Percentiles rank a stretch among this genome's conserved stretches.
These are phyloP conservation scores for Aelia acuminata DNA, from an alignment of 2,888 invertebrate species.

Conservation along the genomic window DNA sequence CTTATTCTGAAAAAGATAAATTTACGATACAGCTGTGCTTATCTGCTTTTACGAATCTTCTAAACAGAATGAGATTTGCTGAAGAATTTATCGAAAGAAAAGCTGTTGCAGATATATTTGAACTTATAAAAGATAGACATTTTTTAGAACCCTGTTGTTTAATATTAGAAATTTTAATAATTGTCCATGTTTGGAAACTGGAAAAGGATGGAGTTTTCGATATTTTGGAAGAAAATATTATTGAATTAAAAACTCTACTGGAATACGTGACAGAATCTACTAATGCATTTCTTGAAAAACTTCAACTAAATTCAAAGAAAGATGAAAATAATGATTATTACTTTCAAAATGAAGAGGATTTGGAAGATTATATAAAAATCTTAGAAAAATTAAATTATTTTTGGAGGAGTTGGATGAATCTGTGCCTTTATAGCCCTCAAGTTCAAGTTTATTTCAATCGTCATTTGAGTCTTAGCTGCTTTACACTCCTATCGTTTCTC, in stretches of 20 bases:
- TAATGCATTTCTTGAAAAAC: slow-evolving; percentile 62
- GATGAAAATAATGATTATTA: slow-evolving; percentile 58
- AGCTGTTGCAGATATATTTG: slow-evolving; percentile 74
- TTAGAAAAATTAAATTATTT: slow-evolving; percentile 71
- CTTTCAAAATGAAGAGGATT: slow-evolving; percentile 67
- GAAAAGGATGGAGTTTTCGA: slow-evolving; percentile 53
- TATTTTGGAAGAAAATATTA: slow-evolving; percentile 56
- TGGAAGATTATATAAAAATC: slow-evolving; percentile 68
- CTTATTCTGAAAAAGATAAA: slow-evolving; percentile 72
- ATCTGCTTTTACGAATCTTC: slow-evolving; percentile 74
- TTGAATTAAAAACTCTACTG: slow-evolving; percentile 59
- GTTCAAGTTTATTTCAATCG: slow-evolving; percentile 70
- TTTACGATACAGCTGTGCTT: slow-evolving; percentile 76
- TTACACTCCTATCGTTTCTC: slow-evolving; percentile 62
- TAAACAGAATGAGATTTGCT: slow-evolving; percentile 73
- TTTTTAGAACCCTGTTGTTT: slow-evolving; percentile 76
- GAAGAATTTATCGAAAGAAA: slow-evolving; percentile 75
- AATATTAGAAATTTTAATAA: slow-evolving; percentile 75
- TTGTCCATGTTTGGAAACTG: slow-evolving; percentile 74
- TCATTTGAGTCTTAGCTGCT: slow-evolving; percentile 62
- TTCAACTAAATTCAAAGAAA: slow-evolving; percentile 53
- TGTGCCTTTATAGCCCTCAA: slow-evolving; percentile 74
- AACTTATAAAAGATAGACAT: slow-evolving; percentile 72
- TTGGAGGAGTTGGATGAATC: slow-evolving; percentile 72
- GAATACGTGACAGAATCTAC: slow-evolving; percentile 59